Evolutionary conservation across 2,888 invertebrate species (phyloP).

Genomic region (Cryptocheilus praepositus): DNA sequence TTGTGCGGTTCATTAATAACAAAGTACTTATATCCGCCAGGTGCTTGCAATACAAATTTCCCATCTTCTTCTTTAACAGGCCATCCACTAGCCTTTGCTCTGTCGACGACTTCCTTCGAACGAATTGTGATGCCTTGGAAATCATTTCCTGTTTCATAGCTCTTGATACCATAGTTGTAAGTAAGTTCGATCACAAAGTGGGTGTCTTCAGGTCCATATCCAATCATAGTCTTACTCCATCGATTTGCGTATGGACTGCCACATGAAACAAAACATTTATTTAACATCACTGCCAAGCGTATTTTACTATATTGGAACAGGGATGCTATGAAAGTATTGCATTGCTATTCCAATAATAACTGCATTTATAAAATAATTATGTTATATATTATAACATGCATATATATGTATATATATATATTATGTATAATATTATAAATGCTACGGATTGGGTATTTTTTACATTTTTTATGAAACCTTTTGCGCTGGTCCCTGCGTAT

Average conservation of each 20-base stretch:
- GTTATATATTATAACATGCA: background rate
- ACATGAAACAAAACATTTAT: conserved; percentile 34
- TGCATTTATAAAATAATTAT: too few relatives aligned
- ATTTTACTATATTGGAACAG: too few relatives aligned
- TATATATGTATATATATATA: too few relatives aligned
- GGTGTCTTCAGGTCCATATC: conserved; percentile 95
- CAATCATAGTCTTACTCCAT: conserved; percentile 99
- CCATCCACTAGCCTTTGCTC: conserved; percentile 85
- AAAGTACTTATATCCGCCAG: conserved; percentile 94
- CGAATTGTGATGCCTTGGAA: conserved; percentile 90
- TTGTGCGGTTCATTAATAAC: conserved; percentile 85
- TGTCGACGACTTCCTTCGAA: conserved; percentile 84
- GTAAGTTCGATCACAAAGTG: conserved; percentile 98
- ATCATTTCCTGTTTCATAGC: conserved; percentile 94
- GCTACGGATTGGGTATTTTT: too few relatives aligned
- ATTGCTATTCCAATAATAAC: too few relatives aligned
- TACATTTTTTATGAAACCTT: too few relatives aligned
- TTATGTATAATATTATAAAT: too few relatives aligned
- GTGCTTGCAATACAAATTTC: conserved; percentile 83
- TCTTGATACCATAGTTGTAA: conserved; percentile 95
- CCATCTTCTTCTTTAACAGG: conserved; percentile 82
- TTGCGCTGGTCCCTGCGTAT: too few relatives aligned
- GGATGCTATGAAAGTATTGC: too few relatives aligned
- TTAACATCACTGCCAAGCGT: conserved; percentile 17
- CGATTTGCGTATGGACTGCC: conserved; percentile 95